Percentiles rank a stretch among this genome's conserved stretches.
Evolutionary conservation across 2,888 invertebrate species (phyloP).

Genomic region (Petrophora chlorosata): DNA sequence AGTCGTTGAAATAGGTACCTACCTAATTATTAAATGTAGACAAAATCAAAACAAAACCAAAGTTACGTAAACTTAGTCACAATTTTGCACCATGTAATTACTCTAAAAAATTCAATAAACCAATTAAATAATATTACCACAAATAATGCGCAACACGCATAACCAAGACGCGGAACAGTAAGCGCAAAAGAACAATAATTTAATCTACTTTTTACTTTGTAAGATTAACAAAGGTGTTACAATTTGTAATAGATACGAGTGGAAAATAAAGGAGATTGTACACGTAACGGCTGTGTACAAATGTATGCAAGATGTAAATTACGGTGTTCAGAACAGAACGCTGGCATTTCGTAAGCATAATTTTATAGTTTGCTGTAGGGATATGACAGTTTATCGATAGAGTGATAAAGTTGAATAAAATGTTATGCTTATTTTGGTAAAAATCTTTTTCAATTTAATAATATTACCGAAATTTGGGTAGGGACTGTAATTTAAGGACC

Average conservation of each 20-base stretch:
- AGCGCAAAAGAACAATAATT: constrained; percentile 15
- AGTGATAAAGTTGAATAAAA: no score
- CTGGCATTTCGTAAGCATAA: constrained; percentile 68
- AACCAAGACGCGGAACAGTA: constrained; percentile 22
- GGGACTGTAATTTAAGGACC: no score
- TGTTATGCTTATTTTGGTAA: no score
- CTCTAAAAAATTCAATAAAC: constrained; percentile 7
- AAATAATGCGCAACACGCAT: constrained; percentile 10
- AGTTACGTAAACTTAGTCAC: neutral
- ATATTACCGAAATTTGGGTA: no score
- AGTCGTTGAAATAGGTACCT: no score
- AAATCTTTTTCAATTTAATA: no score
- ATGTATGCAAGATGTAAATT: constrained; percentile 53
- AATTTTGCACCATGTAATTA: neutral
- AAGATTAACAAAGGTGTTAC: constrained; percentile 23
- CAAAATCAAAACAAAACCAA: neutral
- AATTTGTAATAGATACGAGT: constrained; percentile 14
- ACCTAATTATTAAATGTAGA: neutral
- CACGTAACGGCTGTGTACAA: constrained; percentile 29
- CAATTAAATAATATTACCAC: constrained; percentile 17
- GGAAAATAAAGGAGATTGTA: constrained; percentile 39
- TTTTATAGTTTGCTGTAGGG: constrained; percentile 38
- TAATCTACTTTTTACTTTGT: constrained; percentile 7
- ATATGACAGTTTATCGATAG: neutral
- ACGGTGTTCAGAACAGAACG: constrained; percentile 43